Evolutionary conservation across 2,888 invertebrate species (phyloP).

Genomic region (Leucophenga montana): DNA sequence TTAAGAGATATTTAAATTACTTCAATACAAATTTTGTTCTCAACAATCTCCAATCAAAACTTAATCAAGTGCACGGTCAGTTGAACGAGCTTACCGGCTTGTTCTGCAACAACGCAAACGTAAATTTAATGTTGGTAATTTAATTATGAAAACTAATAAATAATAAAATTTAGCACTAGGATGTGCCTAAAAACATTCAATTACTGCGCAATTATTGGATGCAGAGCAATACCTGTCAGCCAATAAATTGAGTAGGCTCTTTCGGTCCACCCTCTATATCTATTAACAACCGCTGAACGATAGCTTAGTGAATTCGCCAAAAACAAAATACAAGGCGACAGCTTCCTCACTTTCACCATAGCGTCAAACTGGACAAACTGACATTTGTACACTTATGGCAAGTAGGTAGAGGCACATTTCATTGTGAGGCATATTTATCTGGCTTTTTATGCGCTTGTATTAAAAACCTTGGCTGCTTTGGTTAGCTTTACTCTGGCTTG

Average conservation of each 20-base stretch:
- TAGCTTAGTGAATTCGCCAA: background rate
- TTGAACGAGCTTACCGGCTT: too few species aligned
- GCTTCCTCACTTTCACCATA: background rate
- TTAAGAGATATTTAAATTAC: too few species aligned
- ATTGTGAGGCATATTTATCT: background rate
- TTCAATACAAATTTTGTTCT: too few species aligned
- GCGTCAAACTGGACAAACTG: background rate
- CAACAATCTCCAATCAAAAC: background rate
- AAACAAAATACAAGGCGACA: background rate
- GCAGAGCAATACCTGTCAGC: background rate
- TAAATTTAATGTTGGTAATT: background rate
- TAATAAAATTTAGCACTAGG: background rate
- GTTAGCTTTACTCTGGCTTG: background rate
- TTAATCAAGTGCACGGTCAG: too few species aligned
- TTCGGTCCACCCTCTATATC: background rate
- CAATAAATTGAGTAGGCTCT: background rate
- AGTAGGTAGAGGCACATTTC: background rate
- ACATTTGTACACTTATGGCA: background rate
- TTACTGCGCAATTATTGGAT: background rate
- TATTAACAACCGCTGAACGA: background rate
- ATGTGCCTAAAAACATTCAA: background rate
- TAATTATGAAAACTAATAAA: background rate
- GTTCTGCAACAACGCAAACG: background rate
- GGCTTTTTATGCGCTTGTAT: background rate
- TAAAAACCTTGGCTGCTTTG: background rate